Evolutionary conservation across 2,888 invertebrate species (phyloP), one percentile per base, ranked within the genome.

Genomic region (Theodoxus fluviatilis): DNA sequence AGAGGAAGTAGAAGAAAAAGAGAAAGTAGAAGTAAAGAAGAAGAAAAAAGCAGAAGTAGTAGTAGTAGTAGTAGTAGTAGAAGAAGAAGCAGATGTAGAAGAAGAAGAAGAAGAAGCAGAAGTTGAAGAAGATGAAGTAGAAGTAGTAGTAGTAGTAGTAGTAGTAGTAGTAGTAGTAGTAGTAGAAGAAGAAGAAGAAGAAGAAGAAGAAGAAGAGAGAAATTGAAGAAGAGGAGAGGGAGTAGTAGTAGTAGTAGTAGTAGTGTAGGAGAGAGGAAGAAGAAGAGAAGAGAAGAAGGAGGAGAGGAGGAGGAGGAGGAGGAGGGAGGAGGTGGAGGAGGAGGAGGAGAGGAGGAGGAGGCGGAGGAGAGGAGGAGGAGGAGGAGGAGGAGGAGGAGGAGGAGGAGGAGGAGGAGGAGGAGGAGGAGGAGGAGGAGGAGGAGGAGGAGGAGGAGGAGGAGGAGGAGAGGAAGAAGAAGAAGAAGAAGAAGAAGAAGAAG

Each of bases 171-270:
- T 12, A 28, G 22, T 59, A 28, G 22, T 25, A 25, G 31, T 31
- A 28, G 22, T 18, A n/a, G 15, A 25, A 28, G 4, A 28, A 28
- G 28, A 59, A 28, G 59, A 22, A 25, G 15, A 59, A 59, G 31
- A 31, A 55, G 55, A 55, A 55, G 7, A 55, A 55, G 7, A 55
- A 55, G 22, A 4, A 2, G 15, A 28, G 28, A 28, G 3, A 28
- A 43, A n/a, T 64, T 64, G 64, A 69, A 57, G 52, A 22, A 12
- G 33, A 64, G 69, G 64, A 69, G 31, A 69, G 52, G 22, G 33
- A 38, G 52, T 64, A 18, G 52, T 35, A 61, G 35, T 22, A 25
- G 3, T n/a, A 3, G 55, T n/a, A n/a, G n/a, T n/a, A n/a, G 55
- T 18, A n/a, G 22, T 35, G n/a, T 2, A 31, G 40, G 65, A 31